Evolutionary conservation across 1,140 invertebrate species (phyloP).

Genomic region (Mercenaria mercenaria): DNA sequence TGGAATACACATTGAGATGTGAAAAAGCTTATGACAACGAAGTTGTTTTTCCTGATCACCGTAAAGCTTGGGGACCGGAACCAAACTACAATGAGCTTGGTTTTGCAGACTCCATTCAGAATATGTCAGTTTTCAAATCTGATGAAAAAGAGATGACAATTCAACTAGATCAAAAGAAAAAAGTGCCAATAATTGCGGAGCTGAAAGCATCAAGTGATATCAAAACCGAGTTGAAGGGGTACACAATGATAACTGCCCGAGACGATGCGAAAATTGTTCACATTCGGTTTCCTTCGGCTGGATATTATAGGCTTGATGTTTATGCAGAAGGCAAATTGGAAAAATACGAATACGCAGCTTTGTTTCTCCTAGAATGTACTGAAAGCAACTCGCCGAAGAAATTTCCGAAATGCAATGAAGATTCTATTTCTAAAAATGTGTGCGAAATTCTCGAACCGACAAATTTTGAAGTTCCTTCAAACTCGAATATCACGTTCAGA

Average conservation of each 20-base stretch:
- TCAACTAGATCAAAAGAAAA: constrained; percentile 30
- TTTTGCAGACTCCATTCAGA: constrained; percentile 59
- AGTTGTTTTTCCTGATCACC: constrained; percentile 52
- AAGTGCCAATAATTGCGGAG: constrained; percentile 31
- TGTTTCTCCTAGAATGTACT: constrained; percentile 56
- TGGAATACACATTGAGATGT: constrained; percentile 66
- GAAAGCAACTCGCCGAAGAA: background rate
- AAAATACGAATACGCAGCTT: constrained; percentile 60
- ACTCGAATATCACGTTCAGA: constrained; percentile 37
- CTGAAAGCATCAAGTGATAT: constrained; percentile 34
- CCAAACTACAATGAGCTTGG: constrained; percentile 61
- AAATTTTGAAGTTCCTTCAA: constrained; percentile 50
- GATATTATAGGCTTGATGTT: constrained; percentile 57
- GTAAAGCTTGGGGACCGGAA: constrained; percentile 59
- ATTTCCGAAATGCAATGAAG: constrained; percentile 63
- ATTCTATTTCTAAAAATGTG: constrained; percentile 44
- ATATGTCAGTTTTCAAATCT: constrained; percentile 41
- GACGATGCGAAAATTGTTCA: constrained; percentile 20
- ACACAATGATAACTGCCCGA: constrained; percentile 39
- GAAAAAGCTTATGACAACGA: background rate
- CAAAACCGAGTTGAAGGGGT: constrained; percentile 52
- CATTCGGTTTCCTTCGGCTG: constrained; percentile 51
- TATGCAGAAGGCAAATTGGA: constrained; percentile 60
- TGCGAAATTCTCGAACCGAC: constrained; percentile 47
- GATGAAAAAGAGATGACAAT: constrained; percentile 42